Percentiles rank a stretch among this genome's conserved stretches.
Evolutionary conservation across 2,113 vertebrate species (phyloP).

Genomic region (Stercorarius parasiticus): DNA sequence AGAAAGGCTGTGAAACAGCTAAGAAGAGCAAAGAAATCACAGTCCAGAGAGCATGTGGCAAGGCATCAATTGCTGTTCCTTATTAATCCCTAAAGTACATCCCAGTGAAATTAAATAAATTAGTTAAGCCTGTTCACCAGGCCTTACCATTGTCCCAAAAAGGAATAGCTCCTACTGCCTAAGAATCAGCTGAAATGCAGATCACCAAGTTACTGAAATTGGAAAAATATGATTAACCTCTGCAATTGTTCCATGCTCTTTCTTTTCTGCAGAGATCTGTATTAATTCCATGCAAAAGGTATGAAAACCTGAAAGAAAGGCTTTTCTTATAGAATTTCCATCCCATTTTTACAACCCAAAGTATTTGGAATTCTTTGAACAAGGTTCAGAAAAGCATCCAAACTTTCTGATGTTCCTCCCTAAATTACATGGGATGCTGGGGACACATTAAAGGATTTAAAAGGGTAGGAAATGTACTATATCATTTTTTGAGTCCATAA

Average conservation of each 20-base stretch:
- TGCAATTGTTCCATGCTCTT: background rate
- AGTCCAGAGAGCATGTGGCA: slow-evolving; percentile 35
- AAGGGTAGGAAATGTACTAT: slow-evolving; percentile 45
- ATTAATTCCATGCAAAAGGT: background rate
- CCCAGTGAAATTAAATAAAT: slow-evolving; percentile 38
- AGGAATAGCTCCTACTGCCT: background rate
- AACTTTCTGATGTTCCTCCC: slow-evolving; percentile 45
- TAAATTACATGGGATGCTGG: background rate
- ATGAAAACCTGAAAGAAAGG: background rate
- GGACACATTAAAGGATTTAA: slow-evolving; percentile 47
- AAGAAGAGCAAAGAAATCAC: slow-evolving; percentile 34
- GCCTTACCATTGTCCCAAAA: background rate
- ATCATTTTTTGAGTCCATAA: slow-evolving; percentile 45
- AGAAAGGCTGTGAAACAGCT: slow-evolving; percentile 43
- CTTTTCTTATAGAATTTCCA: background rate
- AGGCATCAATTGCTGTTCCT: slow-evolving; percentile 56
- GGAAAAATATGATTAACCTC: background rate
- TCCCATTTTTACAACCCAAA: background rate
- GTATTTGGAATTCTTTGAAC: background rate
- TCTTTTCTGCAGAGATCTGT: background rate
- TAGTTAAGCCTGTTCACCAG: slow-evolving; percentile 32
- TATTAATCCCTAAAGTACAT: slow-evolving; percentile 46
- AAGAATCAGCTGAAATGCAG: background rate
- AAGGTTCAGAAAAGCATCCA: slow-evolving; percentile 22
- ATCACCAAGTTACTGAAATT: background rate